A percentile compares a stretch with the other conserved stretches of the same genome.
phyloP scores from a whole-genome alignment of 2,888 invertebrate genomes.

The Folsomia candida region DNA sequence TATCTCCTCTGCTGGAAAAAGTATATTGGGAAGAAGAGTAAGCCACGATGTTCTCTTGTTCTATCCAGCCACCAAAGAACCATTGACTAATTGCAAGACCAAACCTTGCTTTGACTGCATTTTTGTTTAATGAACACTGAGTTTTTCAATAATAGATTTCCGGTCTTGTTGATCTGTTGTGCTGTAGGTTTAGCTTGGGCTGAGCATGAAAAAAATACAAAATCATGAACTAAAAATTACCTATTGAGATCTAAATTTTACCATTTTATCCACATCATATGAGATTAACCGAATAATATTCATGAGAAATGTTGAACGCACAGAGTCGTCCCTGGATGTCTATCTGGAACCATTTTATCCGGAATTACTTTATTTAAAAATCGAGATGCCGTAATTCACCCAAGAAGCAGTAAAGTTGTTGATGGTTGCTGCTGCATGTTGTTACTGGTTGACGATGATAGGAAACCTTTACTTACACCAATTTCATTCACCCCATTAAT shows the following conservation, averaged over 20 bases:
- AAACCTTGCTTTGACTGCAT: background rate
- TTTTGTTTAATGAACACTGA: background rate
- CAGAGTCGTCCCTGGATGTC: background rate
- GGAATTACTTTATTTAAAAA: background rate
- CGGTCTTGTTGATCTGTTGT: background rate
- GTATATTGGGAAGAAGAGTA: background rate
- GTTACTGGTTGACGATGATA: no score
- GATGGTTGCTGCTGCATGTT: background rate
- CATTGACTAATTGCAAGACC: background rate
- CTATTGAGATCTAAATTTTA: no score
- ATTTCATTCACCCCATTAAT: constrained; percentile 12
- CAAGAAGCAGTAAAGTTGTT: background rate
- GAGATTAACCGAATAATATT: background rate
- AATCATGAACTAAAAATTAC: no score
- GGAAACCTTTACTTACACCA: background rate
- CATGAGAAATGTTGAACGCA: background rate
- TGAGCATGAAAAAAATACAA: no score
- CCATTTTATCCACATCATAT: no score
- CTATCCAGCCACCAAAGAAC: no score
- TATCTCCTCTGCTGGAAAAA: background rate
- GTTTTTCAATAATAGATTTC: background rate
- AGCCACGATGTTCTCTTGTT: background rate
- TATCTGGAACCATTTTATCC: background rate
- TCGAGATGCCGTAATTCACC: background rate
- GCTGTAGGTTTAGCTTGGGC: background rate